These are phyloP conservation scores for Sandelia bainsii DNA, from an alignment of 2,797 vertebrate genomes.

Conservation along the genomic window DNA sequence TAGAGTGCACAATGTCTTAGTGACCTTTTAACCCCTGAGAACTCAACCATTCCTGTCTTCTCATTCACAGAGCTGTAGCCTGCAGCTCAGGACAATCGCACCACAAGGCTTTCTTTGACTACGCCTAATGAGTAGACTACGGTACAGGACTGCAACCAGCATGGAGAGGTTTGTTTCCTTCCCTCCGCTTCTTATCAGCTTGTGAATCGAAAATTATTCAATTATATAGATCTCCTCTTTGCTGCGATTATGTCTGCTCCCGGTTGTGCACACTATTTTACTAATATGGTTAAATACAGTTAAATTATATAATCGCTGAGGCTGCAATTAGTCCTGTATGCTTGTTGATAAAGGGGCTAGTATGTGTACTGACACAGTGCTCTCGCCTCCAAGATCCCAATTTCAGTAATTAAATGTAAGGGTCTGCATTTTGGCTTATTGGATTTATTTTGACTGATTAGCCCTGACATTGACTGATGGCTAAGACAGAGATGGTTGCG, in stretches of 20 bases:
- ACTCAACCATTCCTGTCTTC: slow-evolving; percentile 63
- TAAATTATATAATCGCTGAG: slow-evolving; percentile 76
- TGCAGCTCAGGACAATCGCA: slow-evolving; percentile 45
- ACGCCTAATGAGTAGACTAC: slow-evolving; percentile 74
- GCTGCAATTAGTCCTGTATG: slow-evolving; percentile 70
- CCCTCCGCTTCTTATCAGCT: slow-evolving; percentile 55
- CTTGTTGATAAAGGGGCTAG: slow-evolving; percentile 69
- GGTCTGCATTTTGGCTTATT: slow-evolving; percentile 80
- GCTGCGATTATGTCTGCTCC: slow-evolving; percentile 52
- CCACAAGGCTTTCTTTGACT: slow-evolving; percentile 80
- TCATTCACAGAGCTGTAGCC: slow-evolving; percentile 59
- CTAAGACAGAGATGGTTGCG: slow-evolving; percentile 67
- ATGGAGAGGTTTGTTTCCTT: slow-evolving; percentile 54
- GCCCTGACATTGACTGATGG: slow-evolving; percentile 69
- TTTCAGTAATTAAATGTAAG: slow-evolving; percentile 78
- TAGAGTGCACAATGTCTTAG: not conserved
- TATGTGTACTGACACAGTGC: slow-evolving; percentile 66
- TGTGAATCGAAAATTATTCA: slow-evolving; percentile 70
- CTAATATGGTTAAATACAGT: slow-evolving; percentile 82
- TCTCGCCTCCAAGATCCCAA: slow-evolving; percentile 63
- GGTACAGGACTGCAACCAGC: slow-evolving; percentile 54
- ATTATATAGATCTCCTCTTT: slow-evolving; percentile 75
- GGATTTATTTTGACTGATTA: slow-evolving; percentile 77
- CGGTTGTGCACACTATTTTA: slow-evolving; percentile 56
- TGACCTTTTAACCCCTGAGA: slow-evolving; percentile 70